These are phyloP conservation scores for Ischnus inquisitorius DNA, from an alignment of 2,888 invertebrate species.

Conservation along the genomic window DNA sequence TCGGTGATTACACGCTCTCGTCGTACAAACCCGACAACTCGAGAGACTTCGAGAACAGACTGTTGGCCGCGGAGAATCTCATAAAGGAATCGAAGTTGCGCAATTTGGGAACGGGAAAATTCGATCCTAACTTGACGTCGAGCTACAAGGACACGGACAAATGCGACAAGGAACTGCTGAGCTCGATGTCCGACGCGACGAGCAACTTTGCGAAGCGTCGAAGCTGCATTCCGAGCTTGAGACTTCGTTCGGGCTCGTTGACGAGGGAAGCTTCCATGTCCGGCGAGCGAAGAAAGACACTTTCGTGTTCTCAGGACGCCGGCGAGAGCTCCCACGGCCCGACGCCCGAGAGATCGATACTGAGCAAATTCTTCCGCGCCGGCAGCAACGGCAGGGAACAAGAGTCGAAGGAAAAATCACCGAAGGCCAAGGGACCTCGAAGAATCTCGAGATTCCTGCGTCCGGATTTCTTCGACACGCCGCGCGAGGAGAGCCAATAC, in stretches of 20 bases:
- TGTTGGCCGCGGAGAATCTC: slow-evolving; percentile 82
- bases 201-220: slow-evolving; percentile 74
- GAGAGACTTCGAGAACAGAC: slow-evolving; percentile 79
- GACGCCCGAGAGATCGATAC: slow-evolving; percentile 86
- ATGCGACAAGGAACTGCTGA: slow-evolving; percentile 79
- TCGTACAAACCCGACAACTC: slow-evolving; percentile 72
- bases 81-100: slow-evolving; percentile 82
- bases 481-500: slow-evolving; percentile 89
- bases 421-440: slow-evolving; percentile 86
- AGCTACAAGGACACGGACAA: slow-evolving; percentile 81
- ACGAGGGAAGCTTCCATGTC: slow-evolving; percentile 74
- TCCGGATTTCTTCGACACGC: slow-evolving; percentile 92
- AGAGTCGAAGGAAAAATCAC: slow-evolving; percentile 71
- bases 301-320: slow-evolving; percentile 73
- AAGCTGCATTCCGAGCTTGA: slow-evolving; percentile 81
- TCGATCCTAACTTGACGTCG: slow-evolving; percentile 76
- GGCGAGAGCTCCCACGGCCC: slow-evolving; percentile 33
- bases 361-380: slow-evolving; percentile 87
- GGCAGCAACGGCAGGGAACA: slow-evolving; percentile 81
- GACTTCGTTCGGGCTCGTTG: slow-evolving; percentile 80
- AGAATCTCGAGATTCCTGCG: slow-evolving; percentile 91
- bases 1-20: slow-evolving; percentile 73
- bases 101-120: slow-evolving; percentile 76
- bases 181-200: slow-evolving; percentile 76
- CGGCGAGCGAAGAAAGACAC: slow-evolving; percentile 65